These are phyloP conservation scores for Caenorhabditis auriculariae DNA, from an alignment of 2,888 invertebrate species.

Conservation along the genomic window DNA sequence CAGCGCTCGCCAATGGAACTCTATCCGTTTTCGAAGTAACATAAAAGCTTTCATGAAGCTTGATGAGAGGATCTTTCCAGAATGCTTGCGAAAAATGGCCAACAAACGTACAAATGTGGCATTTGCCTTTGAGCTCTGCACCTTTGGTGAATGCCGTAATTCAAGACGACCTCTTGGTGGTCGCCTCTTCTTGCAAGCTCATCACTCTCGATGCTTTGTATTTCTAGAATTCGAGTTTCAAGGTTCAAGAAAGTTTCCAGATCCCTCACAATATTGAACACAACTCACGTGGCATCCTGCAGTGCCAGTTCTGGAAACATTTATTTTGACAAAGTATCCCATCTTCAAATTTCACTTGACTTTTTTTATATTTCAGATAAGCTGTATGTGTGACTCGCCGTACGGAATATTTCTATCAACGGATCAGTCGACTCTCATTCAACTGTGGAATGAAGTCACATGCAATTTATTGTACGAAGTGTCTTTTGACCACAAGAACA, in stretches of 20 bases:
- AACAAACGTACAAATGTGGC: conserved; percentile 65
- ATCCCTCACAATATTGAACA: conserved; percentile 46
- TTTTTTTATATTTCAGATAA: conserved; percentile 27
- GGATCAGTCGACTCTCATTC: conserved; percentile 68
- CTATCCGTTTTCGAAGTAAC: conserved; percentile 68
- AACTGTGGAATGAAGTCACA: conserved; percentile 68
- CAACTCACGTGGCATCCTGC: conserved; percentile 67
- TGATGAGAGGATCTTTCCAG: conserved; percentile 9
- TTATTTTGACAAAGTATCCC: conserved; percentile 65
- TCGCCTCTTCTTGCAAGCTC: conserved; percentile 67
- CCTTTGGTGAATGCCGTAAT: conserved; percentile 66
- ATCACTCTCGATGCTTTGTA: conserved; percentile 67
- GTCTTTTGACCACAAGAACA: conserved; percentile 60
- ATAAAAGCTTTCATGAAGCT: background rate
- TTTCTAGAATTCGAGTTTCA: conserved; percentile 8
- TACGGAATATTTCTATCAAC: conserved; percentile 67
- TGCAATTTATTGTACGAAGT: conserved; percentile 68
- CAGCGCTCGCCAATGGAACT: conserved; percentile 68
- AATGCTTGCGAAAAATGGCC: conserved; percentile 57
- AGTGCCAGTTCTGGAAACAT: conserved; percentile 55
- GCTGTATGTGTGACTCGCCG: conserved; percentile 64
- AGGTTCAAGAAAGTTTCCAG: conserved; percentile 13
- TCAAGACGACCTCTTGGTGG: conserved; percentile 65
- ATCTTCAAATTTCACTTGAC: conserved; percentile 2
- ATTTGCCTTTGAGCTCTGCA: conserved; percentile 67